Evolutionary conservation across 2,797 vertebrate genomes (phyloP).

Genomic region (Chrysocyon brachyurus): DNA sequence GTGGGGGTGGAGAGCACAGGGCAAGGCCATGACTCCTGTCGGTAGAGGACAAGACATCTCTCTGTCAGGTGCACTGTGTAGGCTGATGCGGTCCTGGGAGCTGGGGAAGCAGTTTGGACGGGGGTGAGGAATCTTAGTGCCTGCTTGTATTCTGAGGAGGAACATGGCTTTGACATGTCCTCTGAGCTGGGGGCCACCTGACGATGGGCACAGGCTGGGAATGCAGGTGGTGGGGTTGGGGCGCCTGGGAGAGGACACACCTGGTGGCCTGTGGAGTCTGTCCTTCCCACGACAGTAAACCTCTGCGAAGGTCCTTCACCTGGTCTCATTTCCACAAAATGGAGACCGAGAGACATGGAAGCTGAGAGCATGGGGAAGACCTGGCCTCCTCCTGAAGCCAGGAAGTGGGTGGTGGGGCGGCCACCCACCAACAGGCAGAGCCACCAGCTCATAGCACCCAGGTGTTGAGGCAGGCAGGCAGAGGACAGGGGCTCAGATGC

Average conservation of each 20-base stretch:
- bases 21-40: rapidly evolving
- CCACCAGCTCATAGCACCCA: neutral
- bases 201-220: neutral
- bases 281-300: neutral
- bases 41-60: rapidly evolving
- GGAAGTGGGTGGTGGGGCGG: rapidly evolving
- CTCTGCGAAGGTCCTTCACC: neutral
- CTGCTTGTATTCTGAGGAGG: neutral
- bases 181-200: neutral
- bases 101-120: neutral
- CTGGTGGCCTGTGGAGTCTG: neutral
- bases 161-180: no score
- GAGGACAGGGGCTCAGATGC: neutral
- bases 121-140: neutral
- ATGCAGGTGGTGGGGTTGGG: neutral
- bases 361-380: neutral
- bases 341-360: neutral
- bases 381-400: neutral
- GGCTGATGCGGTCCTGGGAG: neutral
- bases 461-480: neutral
- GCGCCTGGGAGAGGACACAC: neutral
- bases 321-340: neutral
- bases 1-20: neutral
- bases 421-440: neutral
- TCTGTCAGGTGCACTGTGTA: no score